Percentiles rank a stretch among this genome's conserved stretches.
These are phyloP conservation scores for Ophioninae sp. DNA, from an alignment of 2,888 invertebrate genomes.

Conservation along the genomic window DNA sequence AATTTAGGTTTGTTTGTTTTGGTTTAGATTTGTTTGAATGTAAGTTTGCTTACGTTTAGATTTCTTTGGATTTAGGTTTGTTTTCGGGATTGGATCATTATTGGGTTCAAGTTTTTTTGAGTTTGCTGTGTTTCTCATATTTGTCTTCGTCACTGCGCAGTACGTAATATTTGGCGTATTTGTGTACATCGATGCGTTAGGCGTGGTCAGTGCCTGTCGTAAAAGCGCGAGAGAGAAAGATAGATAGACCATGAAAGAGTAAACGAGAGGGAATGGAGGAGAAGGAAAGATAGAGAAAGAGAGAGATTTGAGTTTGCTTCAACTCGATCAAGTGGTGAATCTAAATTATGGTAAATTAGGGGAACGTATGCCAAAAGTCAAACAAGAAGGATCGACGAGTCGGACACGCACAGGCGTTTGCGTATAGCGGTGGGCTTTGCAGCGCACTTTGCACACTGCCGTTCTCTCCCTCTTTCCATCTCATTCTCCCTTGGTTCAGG, in stretches of 20 bases:
- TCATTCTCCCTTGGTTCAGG: constrained; percentile 5
- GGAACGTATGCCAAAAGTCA: constrained; percentile 29
- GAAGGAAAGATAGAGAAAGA: neutral
- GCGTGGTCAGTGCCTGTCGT: constrained; percentile 53
- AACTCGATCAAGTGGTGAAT: constrained; percentile 14
- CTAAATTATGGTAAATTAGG: constrained; percentile 24
- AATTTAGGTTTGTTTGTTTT: too few relatives aligned
- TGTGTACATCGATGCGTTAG: constrained; percentile 26
- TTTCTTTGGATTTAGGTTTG: too few relatives aligned
- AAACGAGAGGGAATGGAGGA: too few relatives aligned
- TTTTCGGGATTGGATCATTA: too few relatives aligned
- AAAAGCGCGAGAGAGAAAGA: neutral
- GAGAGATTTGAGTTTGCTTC: constrained; percentile 1
- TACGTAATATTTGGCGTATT: constrained; percentile 32
- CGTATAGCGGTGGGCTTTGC: constrained; percentile 11
- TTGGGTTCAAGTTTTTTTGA: too few relatives aligned
- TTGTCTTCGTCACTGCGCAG: constrained; percentile 15
- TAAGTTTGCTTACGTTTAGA: too few relatives aligned
- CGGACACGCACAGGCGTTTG: neutral
- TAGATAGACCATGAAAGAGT: too few relatives aligned
- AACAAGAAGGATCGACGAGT: constrained; percentile 16
- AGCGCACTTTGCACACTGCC: constrained; percentile 23
- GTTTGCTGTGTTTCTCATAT: too few relatives aligned
- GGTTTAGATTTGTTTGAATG: too few relatives aligned
- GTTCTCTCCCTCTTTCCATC: neutral